Base-by-base conservation (phyloP, 2,888 invertebrate genomes). In the Drosophila imparisetae region DNA sequence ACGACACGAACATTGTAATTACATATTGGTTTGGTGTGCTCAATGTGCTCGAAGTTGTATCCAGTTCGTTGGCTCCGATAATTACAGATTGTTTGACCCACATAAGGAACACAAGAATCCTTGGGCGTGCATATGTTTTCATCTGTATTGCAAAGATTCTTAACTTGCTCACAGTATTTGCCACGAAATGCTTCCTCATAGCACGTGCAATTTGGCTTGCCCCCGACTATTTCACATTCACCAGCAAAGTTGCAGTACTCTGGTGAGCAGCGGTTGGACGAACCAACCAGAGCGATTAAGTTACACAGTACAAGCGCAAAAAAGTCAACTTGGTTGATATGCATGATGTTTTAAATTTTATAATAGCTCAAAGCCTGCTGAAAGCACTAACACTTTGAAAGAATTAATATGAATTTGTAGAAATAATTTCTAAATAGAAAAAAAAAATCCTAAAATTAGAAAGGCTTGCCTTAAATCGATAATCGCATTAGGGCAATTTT, bases 231-330 rank as follows among this genome's bases (percentile, higher is more conserved):
- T 8, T 10, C 32, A 21, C 76, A 77, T 6, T 63, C 77, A 21
- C 77, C 78, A 11, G 77, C 77, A 63, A 53, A 60, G 32, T 77
- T 77, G 29, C 77, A 78, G 48, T 72, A 78, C 49, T 73, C 63
- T n/a, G 77, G 21, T 0, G 78, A 77, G 53, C 77, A 77, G 0
- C 48, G 63, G 2, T 55, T 6, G 11, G 18, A 3, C 10, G 40
- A 60, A 7, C 15, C 18, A 13, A 8, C 52, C 7, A 40, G 2
- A 1, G 36, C 15, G 1, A 60, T 24, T 5, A 27, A 1, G 0
- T 11, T 55, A 24, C 13, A 50, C n/a, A 76, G n/a, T 5, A 66
- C 2, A 4, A 72, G 8, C 11, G 15, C 27, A 36, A 18, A 18
- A 10, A 66, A 27, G 27, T 4, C 21, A 1, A 48, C 2, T 40